Conservation (phyloP, 2,888 invertebrate species). For the Lomographa bimaculata region DNA sequence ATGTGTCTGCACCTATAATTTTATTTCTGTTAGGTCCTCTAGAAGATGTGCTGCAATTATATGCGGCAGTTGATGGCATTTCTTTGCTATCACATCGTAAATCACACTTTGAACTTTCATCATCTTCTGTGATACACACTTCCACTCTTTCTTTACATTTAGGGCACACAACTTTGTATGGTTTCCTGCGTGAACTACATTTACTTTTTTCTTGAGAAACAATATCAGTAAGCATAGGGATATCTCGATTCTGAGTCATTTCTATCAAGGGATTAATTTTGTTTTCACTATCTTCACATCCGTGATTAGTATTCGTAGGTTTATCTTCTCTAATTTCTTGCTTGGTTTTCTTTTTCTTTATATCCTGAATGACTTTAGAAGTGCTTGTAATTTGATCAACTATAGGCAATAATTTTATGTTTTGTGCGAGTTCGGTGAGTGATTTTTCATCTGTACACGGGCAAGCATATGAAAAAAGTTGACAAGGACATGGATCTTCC, state of each 20-base stretch:
- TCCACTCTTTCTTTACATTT: slow-evolving; percentile 65
- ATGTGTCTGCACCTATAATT: slow-evolving; percentile 44
- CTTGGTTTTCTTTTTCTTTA: slow-evolving; percentile 39
- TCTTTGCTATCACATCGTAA: slow-evolving; percentile 41
- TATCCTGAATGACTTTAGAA: slow-evolving; percentile 31
- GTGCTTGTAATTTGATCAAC: slow-evolving; percentile 51
- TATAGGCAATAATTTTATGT: slow-evolving; percentile 42
- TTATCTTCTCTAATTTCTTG: slow-evolving; percentile 42
- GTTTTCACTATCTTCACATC: slow-evolving; percentile 33
- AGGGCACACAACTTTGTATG: slow-evolving; percentile 56
- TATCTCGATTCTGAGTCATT: slow-evolving; percentile 29
- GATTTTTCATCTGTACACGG: slow-evolving; percentile 59
- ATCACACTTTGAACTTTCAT: slow-evolving; percentile 42
- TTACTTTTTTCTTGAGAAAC: slow-evolving; percentile 33
- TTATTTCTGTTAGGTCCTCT: slow-evolving; percentile 34
- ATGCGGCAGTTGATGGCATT: slow-evolving; percentile 38
- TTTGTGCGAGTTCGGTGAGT: slow-evolving; percentile 47
- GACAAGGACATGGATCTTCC: slow-evolving; percentile 68
- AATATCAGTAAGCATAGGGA: slow-evolving; percentile 25
- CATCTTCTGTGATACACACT: slow-evolving; percentile 55
- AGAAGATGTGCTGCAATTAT: slow-evolving; percentile 38
- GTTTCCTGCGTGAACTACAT: slow-evolving; percentile 41
- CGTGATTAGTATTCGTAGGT: slow-evolving; percentile 45
- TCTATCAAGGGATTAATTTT: slow-evolving; percentile 32
- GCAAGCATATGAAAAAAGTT: slow-evolving; percentile 66